Conservation (phyloP, 2,888 invertebrate genomes). For the Lasioglossum malachurum region DNA sequence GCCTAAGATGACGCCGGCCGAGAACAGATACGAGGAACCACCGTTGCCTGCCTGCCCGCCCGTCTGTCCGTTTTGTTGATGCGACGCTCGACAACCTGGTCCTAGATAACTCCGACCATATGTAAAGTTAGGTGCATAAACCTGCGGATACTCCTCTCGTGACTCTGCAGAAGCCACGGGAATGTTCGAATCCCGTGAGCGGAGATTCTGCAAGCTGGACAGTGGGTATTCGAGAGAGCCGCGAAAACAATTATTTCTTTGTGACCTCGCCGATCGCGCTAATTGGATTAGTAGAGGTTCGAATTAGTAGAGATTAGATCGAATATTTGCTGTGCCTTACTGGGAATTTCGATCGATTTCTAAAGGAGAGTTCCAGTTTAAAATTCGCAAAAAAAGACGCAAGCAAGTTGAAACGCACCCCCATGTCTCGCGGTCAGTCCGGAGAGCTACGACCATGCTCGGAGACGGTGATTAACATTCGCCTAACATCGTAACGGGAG, state of each 20-base stretch:
- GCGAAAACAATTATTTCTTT: too few species aligned
- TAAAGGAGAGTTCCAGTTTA: neutral
- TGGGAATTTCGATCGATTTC: neutral
- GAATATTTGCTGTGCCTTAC: too few species aligned
- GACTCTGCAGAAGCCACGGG: neutral
- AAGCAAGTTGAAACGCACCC: neutral
- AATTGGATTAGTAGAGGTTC: too few species aligned
- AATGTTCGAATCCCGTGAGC: too few species aligned
- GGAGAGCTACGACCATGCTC: neutral
- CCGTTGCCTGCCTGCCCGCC: neutral
- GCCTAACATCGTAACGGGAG: slow-evolving; percentile 7
- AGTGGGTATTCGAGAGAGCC: too few species aligned
- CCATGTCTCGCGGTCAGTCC: neutral
- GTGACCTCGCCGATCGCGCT: too few species aligned
- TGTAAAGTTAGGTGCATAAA: neutral
- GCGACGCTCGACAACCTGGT: slow-evolving; percentile 11
- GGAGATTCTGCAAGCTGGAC: too few species aligned
- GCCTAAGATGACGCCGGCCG: slow-evolving; percentile 43
- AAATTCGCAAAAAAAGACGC: neutral
- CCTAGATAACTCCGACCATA: neutral
- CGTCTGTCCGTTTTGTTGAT: slow-evolving; percentile 16
- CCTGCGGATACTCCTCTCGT: neutral
- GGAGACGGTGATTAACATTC: neutral
- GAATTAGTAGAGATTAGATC: too few species aligned
- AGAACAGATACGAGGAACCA: slow-evolving; percentile 22